phyloP scores from a whole-genome alignment of 2,797 vertebrate species.

The Aplochiton taeniatus region DNA sequence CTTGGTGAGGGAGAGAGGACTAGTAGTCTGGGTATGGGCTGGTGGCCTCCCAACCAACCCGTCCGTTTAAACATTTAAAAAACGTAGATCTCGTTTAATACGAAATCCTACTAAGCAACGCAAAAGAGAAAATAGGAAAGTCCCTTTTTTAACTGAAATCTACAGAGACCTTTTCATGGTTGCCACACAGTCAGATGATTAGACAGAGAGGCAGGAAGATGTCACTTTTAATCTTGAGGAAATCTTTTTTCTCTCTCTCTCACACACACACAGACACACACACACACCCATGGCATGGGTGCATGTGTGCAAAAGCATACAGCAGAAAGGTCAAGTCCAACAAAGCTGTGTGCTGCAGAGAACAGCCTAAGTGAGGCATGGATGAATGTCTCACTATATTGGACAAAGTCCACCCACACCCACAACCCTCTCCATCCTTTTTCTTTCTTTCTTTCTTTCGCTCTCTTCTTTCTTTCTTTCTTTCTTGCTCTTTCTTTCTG shows the following conservation, averaged over 20 bases:
- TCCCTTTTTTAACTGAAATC: neutral
- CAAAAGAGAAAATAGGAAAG: neutral
- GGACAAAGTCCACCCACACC: neutral
- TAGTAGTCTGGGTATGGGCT: no score
- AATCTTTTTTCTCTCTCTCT: neutral
- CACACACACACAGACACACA: neutral
- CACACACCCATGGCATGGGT: neutral
- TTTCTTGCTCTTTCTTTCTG: no score
- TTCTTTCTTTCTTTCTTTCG: neutral
- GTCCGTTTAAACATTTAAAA: no score
- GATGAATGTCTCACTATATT: no score
- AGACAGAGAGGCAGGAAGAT: neutral
- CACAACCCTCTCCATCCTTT: neutral
- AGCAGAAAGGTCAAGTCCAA: neutral
- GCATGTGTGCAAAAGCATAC: neutral
- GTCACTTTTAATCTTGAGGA: neutral
- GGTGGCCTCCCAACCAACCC: no score
- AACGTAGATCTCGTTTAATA: no score
- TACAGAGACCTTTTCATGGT: no score
- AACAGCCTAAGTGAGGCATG: no score
- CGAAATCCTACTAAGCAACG: no score
- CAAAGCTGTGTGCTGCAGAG: neutral
- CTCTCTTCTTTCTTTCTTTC: neutral
- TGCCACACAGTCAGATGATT: no score
- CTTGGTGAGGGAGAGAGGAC: no score